Evolutionary conservation across 2,113 vertebrate species (phyloP).

Genomic region (Circaetus cinerascens): DNA sequence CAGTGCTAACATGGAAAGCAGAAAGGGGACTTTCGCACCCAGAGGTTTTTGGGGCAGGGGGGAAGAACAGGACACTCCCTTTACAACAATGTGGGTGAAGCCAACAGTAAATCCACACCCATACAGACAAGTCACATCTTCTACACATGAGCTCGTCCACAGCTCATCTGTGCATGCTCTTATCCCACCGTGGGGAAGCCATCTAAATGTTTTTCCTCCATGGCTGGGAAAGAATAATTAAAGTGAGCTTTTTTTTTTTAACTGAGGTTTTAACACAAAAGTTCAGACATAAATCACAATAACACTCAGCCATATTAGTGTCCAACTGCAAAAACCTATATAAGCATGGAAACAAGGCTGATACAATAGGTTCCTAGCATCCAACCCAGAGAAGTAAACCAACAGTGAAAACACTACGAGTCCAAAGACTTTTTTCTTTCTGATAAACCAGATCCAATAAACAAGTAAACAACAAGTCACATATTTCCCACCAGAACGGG

Average conservation of each 20-base stretch:
- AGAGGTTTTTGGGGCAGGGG: not conserved
- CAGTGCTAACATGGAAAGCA: not conserved
- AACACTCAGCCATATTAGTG: not conserved
- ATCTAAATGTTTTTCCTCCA: not conserved
- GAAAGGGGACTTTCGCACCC: not conserved
- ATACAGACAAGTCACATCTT: not conserved
- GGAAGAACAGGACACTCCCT: not conserved
- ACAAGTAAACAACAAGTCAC: not conserved
- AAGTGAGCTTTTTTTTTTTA: not conserved
- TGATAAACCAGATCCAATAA: not conserved
- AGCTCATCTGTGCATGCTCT: not conserved
- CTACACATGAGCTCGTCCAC: not conserved
- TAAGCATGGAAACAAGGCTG: not conserved
- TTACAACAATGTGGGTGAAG: not conserved
- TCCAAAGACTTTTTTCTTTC: not conserved
- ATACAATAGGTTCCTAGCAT: not conserved
- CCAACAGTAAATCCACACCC: not conserved
- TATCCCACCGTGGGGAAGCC: not conserved
- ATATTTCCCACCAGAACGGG: not conserved
- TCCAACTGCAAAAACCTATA: not conserved
- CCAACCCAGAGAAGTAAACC: not conserved
- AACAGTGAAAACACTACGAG: not conserved
- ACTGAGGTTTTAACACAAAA: not conserved
- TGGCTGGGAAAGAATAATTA: not conserved
- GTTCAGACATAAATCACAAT: not conserved